These are phyloP conservation scores for Hystrix cristata DNA, from an alignment of 2,113 vertebrate genomes.

Conservation along the genomic window DNA sequence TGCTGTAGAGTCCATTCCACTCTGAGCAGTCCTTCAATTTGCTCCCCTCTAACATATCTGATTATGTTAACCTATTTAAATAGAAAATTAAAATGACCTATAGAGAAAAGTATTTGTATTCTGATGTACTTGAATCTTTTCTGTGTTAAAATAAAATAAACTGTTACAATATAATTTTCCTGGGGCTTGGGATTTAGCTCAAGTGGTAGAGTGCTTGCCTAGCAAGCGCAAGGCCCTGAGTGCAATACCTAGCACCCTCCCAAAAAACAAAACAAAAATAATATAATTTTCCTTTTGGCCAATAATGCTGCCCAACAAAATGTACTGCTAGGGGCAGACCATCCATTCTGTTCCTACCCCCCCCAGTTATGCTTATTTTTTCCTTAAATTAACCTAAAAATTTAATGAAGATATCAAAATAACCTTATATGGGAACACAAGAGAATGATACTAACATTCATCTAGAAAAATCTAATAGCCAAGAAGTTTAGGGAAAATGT, in stretches of 20 bases:
- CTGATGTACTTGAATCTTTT: neutral
- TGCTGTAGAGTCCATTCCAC: neutral
- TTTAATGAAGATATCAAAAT: slow-evolving; percentile 53
- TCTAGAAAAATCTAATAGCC: neutral
- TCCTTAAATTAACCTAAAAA: slow-evolving; percentile 22
- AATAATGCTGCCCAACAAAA: neutral
- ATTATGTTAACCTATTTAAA: neutral
- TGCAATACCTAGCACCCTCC: no score
- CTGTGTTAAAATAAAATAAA: neutral
- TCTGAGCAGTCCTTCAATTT: neutral
- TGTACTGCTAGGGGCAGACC: neutral
- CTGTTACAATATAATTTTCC: no score
- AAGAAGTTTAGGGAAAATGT: slow-evolving; percentile 27
- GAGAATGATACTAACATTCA: slow-evolving; percentile 28
- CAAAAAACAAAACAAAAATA: no score
- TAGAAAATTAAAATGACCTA: neutral
- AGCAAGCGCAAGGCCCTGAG: no score
- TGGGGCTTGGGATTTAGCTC: no score
- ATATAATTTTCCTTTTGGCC: no score
- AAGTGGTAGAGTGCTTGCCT: no score
- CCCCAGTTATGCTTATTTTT: neutral
- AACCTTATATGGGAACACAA: neutral
- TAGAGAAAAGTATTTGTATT: neutral
- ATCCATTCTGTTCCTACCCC: neutral
- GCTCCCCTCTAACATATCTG: neutral